A percentile compares a stretch with the other conserved stretches of the same genome.
These are phyloP conservation scores for Polydesmus complanatus DNA, from an alignment of 2,888 invertebrate genomes.

Conservation along the genomic window DNA sequence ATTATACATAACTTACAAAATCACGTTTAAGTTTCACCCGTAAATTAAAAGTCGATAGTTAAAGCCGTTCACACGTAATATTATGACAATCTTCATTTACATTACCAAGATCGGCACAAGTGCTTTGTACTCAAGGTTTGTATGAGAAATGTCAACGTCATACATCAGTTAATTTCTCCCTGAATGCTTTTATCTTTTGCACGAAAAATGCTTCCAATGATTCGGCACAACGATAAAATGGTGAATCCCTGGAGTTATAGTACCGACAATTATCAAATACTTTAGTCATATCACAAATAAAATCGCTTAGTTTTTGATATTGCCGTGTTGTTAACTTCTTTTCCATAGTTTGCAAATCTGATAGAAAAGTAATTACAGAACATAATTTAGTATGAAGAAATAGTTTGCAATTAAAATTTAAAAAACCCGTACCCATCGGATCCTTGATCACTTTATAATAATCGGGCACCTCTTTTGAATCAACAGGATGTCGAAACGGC, in stretches of 20 bases:
- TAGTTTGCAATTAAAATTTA: background rate
- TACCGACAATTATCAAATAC: constrained; percentile 98
- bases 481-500: constrained; percentile 96
- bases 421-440: constrained; percentile 88
- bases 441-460: constrained; percentile 92
- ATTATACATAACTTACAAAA: background rate
- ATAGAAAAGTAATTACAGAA: constrained; percentile 25
- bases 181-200: constrained; percentile 52
- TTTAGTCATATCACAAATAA: constrained; percentile 94
- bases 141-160: constrained; percentile 1
- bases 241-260: constrained; percentile 89
- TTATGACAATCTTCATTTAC: background rate
- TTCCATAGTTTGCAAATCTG: constrained; percentile 89
- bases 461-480: constrained; percentile 88
- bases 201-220: constrained; percentile 89
- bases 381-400: constrained; percentile 1
- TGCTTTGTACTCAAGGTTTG: background rate
- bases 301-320: constrained; percentile 80
- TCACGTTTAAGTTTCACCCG: background rate
- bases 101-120: background rate
- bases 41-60: background rate
- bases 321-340: constrained; percentile 63
- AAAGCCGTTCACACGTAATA: background rate
- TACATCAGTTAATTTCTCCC: constrained; percentile 19
- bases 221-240: constrained; percentile 92